These are phyloP conservation scores for Cantharis flavilabris DNA, from an alignment of 2,888 invertebrate species.

Conservation along the genomic window DNA sequence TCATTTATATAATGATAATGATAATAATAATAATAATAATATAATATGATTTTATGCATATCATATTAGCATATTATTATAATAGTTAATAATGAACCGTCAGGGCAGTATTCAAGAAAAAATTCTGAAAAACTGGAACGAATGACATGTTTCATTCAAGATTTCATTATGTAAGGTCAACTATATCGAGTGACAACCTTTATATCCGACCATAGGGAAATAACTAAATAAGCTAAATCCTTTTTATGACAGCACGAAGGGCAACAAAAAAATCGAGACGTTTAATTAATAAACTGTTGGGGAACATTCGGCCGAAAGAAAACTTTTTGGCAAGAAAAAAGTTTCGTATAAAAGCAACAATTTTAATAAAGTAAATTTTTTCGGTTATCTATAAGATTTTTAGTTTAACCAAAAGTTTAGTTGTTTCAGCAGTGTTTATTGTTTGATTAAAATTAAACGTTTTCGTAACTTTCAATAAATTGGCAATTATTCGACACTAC, in stretches of 20 bases:
- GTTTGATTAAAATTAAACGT: constrained; percentile 21
- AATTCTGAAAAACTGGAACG: no score
- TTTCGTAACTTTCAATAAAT: constrained; percentile 9
- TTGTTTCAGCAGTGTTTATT: constrained; percentile 9
- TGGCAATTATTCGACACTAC: constrained; percentile 16
- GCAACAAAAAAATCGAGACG: background rate
- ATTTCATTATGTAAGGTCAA: no score
- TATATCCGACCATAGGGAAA: no score
- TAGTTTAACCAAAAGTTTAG: constrained; percentile 3
- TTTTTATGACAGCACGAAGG: background rate
- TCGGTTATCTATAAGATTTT: background rate
- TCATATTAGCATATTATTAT: no score
- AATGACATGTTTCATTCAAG: no score
- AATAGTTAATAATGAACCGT: no score
- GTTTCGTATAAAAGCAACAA: background rate
- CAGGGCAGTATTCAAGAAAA: no score
- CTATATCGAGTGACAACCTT: no score
- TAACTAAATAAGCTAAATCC: no score
- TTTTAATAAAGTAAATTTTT: background rate
- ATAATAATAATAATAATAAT: no score
- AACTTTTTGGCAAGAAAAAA: background rate
- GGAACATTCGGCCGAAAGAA: background rate
- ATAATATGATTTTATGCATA: no score
- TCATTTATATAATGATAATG: no score
- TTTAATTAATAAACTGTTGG: background rate